Evolutionary conservation across 2,113 vertebrate genomes (phyloP).

Genomic region (Bothrops jararaca): DNA sequence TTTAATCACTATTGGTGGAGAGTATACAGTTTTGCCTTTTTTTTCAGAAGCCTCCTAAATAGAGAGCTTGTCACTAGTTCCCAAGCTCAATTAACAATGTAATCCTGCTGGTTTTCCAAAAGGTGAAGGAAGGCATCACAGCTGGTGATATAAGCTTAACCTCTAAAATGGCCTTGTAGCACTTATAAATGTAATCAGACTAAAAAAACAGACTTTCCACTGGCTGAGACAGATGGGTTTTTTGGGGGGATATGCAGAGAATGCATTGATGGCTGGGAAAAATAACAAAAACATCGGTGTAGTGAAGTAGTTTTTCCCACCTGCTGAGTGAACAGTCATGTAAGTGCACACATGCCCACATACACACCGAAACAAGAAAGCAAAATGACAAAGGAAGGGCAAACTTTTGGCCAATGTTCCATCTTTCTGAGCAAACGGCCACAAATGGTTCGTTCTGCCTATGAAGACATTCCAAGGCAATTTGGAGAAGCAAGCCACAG

Average conservation of each 20-base stretch:
- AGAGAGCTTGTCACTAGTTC: not conserved
- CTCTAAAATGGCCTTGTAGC: not conserved
- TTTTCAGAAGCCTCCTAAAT: not conserved
- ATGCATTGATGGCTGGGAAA: not conserved
- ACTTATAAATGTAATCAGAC: not conserved
- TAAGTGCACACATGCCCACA: not conserved
- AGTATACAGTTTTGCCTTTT: not conserved
- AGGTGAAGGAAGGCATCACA: not conserved
- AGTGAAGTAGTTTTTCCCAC: not conserved
- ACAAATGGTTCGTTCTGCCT: not conserved
- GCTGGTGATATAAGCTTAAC: not conserved
- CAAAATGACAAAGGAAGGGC: not conserved
- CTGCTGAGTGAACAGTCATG: not conserved
- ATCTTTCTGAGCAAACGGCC: not conserved
- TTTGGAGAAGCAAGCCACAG: not conserved
- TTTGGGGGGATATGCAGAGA: not conserved
- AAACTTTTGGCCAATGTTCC: not conserved
- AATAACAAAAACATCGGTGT: not conserved
- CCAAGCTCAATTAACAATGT: not conserved
- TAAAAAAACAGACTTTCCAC: not conserved
- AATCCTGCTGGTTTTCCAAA: not conserved
- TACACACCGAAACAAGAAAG: not conserved
- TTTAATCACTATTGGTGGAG: rapidly evolving
- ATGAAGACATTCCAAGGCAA: not conserved
- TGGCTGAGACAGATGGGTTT: not conserved